Conservation (phyloP, 1,140 invertebrate species). For the Caenorhabditis tropicalis region DNA sequence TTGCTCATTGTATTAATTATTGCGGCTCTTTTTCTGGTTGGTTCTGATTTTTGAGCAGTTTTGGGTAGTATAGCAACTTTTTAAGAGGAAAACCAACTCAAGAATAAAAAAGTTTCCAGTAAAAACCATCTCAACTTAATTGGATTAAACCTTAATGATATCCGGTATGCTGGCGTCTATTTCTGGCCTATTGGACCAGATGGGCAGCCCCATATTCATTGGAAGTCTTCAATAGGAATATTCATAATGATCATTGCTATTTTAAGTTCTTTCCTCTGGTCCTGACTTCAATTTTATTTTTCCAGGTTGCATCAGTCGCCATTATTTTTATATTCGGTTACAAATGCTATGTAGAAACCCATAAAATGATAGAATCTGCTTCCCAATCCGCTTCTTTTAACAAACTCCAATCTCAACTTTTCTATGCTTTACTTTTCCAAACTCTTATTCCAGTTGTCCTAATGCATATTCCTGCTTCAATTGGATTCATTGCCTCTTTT, state of each 20-base stretch:
- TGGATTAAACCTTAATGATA: background rate
- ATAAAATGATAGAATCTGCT: no score
- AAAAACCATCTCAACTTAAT: background rate
- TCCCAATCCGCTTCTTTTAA: no score
- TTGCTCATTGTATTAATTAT: no score
- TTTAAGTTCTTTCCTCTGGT: background rate
- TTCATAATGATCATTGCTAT: background rate
- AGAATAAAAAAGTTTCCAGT: background rate
- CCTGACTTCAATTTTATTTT: background rate
- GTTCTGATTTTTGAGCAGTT: background rate
- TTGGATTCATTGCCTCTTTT: background rate
- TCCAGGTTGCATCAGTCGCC: background rate
- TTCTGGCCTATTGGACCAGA: background rate
- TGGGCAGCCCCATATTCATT: background rate
- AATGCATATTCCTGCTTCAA: background rate
- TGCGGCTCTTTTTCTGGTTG: no score
- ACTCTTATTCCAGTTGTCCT: background rate
- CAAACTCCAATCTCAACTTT: background rate
- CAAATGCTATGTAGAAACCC: background rate
- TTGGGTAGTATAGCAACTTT: no score
- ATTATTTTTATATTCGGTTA: background rate
- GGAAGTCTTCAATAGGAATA: background rate
- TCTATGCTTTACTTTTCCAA: background rate
- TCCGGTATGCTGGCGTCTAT: background rate
- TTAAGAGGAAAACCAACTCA: no score